Conservation (phyloP, 2,888 invertebrate species). For the Metallyticus violacea region DNA sequence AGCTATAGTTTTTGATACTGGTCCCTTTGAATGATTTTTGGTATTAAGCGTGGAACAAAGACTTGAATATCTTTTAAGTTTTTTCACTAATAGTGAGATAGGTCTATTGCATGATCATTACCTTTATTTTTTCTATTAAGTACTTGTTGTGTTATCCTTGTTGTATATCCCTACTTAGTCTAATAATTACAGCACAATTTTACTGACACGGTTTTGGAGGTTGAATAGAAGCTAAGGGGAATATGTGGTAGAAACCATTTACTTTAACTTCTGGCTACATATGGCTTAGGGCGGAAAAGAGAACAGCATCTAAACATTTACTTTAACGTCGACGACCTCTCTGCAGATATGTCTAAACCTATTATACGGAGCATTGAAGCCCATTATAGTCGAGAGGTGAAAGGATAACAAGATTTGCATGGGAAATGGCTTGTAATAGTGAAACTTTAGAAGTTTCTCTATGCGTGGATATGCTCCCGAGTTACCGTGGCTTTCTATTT, state of each 20-base stretch:
- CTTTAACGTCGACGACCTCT: background rate
- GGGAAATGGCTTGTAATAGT: background rate
- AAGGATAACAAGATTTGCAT: slow-evolving; percentile 6
- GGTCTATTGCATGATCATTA: too few relatives aligned
- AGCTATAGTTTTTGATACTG: too few relatives aligned
- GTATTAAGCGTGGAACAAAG: too few relatives aligned
- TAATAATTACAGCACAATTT: too few relatives aligned
- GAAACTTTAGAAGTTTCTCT: background rate
- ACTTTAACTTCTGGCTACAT: background rate
- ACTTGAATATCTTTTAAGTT: too few relatives aligned
- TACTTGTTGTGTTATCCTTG: too few relatives aligned
- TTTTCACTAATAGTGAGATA: too few relatives aligned
- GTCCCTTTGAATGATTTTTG: too few relatives aligned
- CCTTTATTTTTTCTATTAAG: too few relatives aligned
- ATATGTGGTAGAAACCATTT: background rate
- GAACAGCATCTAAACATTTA: too few relatives aligned
- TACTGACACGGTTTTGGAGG: background rate
- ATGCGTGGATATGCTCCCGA: background rate
- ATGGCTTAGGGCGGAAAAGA: too few relatives aligned
- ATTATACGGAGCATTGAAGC: background rate
- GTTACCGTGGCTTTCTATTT: background rate
- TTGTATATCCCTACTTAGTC: too few relatives aligned
- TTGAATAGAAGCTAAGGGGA: background rate
- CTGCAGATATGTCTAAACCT: background rate
- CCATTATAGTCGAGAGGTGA: background rate